Percentiles rank a stretch among this genome's conserved stretches.
Conservation (phyloP, 1,140 invertebrate genomes). For the Zaprionus gabonicus region DNA sequence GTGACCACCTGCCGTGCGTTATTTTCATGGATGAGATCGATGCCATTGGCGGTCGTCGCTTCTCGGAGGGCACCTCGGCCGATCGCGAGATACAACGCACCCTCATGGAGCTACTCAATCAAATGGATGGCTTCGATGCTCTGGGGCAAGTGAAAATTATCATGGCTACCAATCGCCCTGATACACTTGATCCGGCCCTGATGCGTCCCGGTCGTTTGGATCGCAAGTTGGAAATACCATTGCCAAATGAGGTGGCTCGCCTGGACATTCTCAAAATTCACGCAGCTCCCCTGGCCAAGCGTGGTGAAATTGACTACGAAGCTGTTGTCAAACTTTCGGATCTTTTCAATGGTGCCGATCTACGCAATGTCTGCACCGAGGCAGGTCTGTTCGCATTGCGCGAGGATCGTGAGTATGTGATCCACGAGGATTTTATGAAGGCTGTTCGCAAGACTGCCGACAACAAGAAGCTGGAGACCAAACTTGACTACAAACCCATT, state of each 20-base stretch:
- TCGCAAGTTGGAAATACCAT: slow-evolving; percentile 98
- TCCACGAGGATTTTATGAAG: slow-evolving; percentile 99
- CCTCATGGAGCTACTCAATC: slow-evolving; percentile 99
- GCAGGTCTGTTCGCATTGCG: slow-evolving; percentile 96
- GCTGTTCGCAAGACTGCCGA: slow-evolving; percentile 99
- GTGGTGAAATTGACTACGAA: slow-evolving; percentile 99
- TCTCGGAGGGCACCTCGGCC: slow-evolving; percentile 98
- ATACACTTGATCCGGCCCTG: slow-evolving; percentile 98
- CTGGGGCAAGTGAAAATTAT: slow-evolving; percentile 94
- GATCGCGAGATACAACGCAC: slow-evolving; percentile 99
- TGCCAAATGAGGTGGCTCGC: slow-evolving; percentile 93
- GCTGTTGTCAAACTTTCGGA: slow-evolving; percentile 99
- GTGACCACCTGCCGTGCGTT: slow-evolving; percentile 99
- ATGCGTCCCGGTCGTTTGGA: slow-evolving; percentile 98
- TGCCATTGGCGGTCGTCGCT: slow-evolving; percentile 98
- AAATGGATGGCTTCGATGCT: slow-evolving; percentile 99
- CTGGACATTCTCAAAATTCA: slow-evolving; percentile 99
- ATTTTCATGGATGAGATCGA: slow-evolving; percentile 99
- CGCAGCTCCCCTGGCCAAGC: slow-evolving; percentile 96
- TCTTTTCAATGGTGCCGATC: slow-evolving; percentile 99
- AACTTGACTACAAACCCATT: slow-evolving; percentile 99
- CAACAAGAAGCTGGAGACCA: slow-evolving; percentile 99
- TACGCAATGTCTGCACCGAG: slow-evolving; percentile 99
- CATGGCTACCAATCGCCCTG: slow-evolving; percentile 99
- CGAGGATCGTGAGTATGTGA: slow-evolving; percentile 95